Percentiles rank a stretch among this genome's conserved stretches.
These are phyloP conservation scores for Sebastes goodei DNA, from an alignment of 2,797 vertebrate species.

Conservation along the genomic window DNA sequence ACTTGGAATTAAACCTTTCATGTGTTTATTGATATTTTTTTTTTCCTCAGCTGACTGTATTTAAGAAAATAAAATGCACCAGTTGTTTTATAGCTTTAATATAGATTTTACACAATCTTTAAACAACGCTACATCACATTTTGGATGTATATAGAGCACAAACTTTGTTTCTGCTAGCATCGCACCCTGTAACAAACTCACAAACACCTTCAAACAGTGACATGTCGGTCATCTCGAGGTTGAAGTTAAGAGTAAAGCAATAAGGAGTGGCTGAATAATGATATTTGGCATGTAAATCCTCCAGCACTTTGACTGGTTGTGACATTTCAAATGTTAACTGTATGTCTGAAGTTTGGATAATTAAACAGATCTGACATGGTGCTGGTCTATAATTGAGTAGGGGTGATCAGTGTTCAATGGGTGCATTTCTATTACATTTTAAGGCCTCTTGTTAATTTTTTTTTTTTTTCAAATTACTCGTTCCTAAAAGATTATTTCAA, in stretches of 20 bases:
- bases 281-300: conserved; percentile 1
- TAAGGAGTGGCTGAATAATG: conserved; percentile 8
- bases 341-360: not conserved
- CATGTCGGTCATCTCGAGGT: not conserved
- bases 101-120: conserved; percentile 12
- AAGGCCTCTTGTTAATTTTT: conserved; percentile 31
- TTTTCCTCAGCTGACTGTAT: conserved; percentile 6
- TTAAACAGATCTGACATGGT: not conserved
- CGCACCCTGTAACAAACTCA: not conserved
- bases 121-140: conserved; percentile 17
- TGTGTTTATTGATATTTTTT: not conserved
- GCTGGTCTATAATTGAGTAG: not conserved
- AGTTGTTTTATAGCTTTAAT: conserved; percentile 35
- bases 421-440: conserved; percentile 41
- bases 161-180: not conserved
- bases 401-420: conserved; percentile 13
- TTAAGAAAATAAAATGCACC: conserved; percentile 6
- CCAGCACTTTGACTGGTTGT: not conserved
- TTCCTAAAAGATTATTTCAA: conserved; percentile 58
- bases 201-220: not conserved
- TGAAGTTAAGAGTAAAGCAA: conserved; percentile 19
- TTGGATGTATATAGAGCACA: conserved; percentile 35
- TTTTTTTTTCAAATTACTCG: conserved; percentile 44
- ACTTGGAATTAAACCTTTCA: conserved; percentile 8
- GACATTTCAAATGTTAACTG: conserved; percentile 13